Evolutionary conservation across 2,113 vertebrate genomes (phyloP), one percentile per base, ranked within the genome.

Genomic region (Syngnathoides biaculeatus): DNA sequence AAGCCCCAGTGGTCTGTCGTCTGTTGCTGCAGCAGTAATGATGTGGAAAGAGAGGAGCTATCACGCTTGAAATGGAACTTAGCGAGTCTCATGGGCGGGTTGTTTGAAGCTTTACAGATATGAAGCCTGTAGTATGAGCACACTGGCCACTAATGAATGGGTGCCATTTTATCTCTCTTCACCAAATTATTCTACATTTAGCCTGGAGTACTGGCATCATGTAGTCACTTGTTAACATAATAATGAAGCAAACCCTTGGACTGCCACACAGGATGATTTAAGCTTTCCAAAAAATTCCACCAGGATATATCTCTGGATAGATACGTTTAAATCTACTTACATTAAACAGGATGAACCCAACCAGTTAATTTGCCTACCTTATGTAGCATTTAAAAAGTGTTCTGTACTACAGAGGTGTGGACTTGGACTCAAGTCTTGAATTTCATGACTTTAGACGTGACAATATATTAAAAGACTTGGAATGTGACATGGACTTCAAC

Each of bases 31-130:
- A 79, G 62, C 57, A 55, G 79, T 75, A 74, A 76, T 79, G 74
- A 81, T 79, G 75, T 70, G 78, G 74, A 72, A 74, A 76, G 74
- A 79, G 45, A 50, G 57, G 24, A 58, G 68, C 53, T 52, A 71
- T 76, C 65, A 14, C 26, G 22, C 64, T 61, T 65, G 67, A 80
- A 74, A 76, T 73, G 67, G 53, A 72, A 75, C 73, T 79, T 65
- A 63, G 38, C 1, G 15, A 17, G 27, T 63, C 40, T 64, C 39
- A 30, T 1, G 15, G 61, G 63, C 43, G 11, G 4, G 13, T 26
- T 7, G 19, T 57, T 72, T 65, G 55, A 56, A n/a, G 27, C 15
- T 71, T 56, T 48, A 64, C 45, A 76, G 35, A 65, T 30, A 39
- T 61, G 27, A 68, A 15, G 35, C 47, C 47, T 63, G 48, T 38